Base-by-base conservation (phyloP, 2,797 vertebrate genomes). In the Sparus aurata region DNA sequence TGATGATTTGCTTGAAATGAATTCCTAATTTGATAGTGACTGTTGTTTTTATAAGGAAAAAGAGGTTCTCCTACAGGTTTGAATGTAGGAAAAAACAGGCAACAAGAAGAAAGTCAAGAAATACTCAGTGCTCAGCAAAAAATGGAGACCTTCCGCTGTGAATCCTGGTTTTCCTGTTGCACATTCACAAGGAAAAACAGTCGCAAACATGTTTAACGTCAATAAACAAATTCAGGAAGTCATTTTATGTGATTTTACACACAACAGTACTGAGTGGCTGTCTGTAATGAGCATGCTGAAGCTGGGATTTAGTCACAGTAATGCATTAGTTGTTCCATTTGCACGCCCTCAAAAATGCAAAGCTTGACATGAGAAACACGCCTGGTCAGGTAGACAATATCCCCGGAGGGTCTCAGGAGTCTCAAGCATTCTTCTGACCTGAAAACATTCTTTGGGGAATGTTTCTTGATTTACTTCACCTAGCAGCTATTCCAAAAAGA, bases 331-430 rank as follows among this genome's bases (percentile, higher is more conserved):
- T 47, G 30, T 75, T 57, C 27, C 18, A n/a, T n/a, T n/a, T n/a
- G 53, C 45, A 58, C 25, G 55, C 7, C 0, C 1, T 11, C 4
- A 64, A 68, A 69, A 83, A 16, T 50, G 1, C 18, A 25, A 47
- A 53, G n/a, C 55, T 25, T 9, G 58, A 66, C 50, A 55, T 4
- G 55, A 65, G 5, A 58, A 41, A 46, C 74, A 63, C 34, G 77
- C 9, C 59, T 30, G 30, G 69, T 49, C 85, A 86, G 38, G 77
- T 64, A 55, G 50, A 81, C 18, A 57, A 23, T 60, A 83, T 76
- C 25, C 11, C 63, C 63, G 34, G n/a, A 43, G 60, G 45, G 41
- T 41, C 41, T 30, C 2, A 22, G 20, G 59, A 17, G 25, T 58
- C 11, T 70, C 38, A 11, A 54, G 50, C 1, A 20, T 63, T 58